Percentiles rank a stretch among this genome's conserved stretches.
Conservation (phyloP, 2,797 vertebrate genomes). For the Bradypus variegatus region DNA sequence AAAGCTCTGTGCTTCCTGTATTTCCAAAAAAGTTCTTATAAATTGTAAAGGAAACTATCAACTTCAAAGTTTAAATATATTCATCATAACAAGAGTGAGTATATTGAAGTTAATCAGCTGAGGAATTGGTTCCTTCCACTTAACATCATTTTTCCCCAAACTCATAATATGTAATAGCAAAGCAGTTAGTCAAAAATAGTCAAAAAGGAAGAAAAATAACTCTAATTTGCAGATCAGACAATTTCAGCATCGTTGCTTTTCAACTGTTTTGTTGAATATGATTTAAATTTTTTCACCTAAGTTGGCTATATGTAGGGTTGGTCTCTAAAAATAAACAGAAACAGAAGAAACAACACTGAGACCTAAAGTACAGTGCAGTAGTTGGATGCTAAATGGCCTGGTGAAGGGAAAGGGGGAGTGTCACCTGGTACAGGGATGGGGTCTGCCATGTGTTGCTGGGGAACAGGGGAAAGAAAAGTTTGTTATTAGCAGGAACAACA, state of each 20-base stretch:
- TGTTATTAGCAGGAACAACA: background rate
- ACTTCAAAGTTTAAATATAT: background rate
- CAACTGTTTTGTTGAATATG: background rate
- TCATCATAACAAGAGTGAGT: background rate
- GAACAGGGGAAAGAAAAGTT: background rate
- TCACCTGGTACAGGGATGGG: background rate
- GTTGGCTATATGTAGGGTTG: background rate
- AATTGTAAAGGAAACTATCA: slow-evolving; percentile 10
- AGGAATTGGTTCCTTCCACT: slow-evolving; percentile 7
- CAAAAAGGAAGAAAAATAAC: slow-evolving; percentile 13
- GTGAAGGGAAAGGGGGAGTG: background rate
- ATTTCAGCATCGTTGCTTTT: slow-evolving; percentile 31
- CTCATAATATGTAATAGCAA: background rate
- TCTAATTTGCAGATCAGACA: background rate
- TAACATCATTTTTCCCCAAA: background rate
- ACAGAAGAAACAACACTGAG: background rate
- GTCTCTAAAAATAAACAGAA: slow-evolving; percentile 18
- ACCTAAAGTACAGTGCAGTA: background rate
- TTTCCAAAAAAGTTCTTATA: slow-evolving; percentile 11
- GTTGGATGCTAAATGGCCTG: background rate
- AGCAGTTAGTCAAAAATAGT: background rate
- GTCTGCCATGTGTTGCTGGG: background rate
- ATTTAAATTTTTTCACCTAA: slow-evolving; percentile 20
- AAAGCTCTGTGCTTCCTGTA: background rate
- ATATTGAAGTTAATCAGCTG: background rate